Evolutionary conservation across 2,888 invertebrate species (phyloP).

Genomic region (Lysandra coridon): DNA sequence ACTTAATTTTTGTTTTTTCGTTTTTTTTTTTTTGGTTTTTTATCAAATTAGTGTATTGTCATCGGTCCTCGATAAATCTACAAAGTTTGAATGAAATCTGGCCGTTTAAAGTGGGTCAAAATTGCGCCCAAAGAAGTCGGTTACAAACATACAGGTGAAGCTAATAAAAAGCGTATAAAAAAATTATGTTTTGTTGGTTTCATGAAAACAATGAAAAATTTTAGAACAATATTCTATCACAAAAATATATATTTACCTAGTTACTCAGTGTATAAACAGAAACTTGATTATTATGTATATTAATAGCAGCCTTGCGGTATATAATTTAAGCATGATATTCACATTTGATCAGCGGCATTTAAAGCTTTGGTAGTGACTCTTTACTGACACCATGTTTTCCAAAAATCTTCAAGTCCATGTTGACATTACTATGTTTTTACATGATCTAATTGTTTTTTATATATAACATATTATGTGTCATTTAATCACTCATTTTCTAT

Average conservation of each 20-base stretch:
- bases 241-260: constrained; percentile 1
- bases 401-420: not conserved
- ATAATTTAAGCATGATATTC: not conserved
- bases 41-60: too few relatives aligned
- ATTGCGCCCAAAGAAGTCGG: too few relatives aligned
- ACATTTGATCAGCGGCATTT: not conserved
- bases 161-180: too few relatives aligned
- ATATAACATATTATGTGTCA: not conserved
- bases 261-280: not conserved
- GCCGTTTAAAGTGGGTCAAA: too few relatives aligned
- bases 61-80: too few relatives aligned
- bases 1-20: too few relatives aligned
- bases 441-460: not conserved
- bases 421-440: not conserved
- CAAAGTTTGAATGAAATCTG: too few relatives aligned
- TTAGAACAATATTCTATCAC: not conserved
- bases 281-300: not conserved
- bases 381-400: not conserved
- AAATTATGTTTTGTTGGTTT: not conserved
- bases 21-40: too few relatives aligned
- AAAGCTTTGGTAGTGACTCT: not conserved
- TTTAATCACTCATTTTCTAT: not conserved
- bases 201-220: not conserved
- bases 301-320: not conserved
- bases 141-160: too few relatives aligned